A percentile compares a stretch with the other conserved stretches of the same genome.
Conservation (phyloP, 2,797 vertebrate species). For the Melanotaenia boesemani region DNA sequence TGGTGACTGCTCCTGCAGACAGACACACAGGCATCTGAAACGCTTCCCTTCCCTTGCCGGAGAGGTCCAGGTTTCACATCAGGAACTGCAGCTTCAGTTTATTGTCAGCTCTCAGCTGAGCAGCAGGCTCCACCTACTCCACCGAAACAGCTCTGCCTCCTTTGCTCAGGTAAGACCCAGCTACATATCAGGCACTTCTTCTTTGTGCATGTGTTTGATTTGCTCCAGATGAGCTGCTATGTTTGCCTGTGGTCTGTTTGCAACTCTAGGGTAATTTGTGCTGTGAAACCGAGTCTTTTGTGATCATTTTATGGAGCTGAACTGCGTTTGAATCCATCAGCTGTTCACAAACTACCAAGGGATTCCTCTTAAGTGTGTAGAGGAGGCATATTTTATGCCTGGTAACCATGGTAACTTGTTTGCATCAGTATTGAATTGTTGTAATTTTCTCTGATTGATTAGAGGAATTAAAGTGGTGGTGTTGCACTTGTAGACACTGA, state of each 20-base stretch:
- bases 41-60: slow-evolving; percentile 42
- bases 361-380: not conserved
- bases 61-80: slow-evolving; percentile 56
- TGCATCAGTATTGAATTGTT: slow-evolving; percentile 2
- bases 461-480: not conserved
- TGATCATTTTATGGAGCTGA: not conserved
- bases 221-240: not conserved
- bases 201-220: not conserved
- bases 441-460: slow-evolving; percentile 15
- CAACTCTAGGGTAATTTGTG: not conserved
- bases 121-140: slow-evolving; percentile 59
- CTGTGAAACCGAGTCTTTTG: not conserved
- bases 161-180: slow-evolving; percentile 66
- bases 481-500: not conserved
- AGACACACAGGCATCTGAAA: slow-evolving; percentile 49
- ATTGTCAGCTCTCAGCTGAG: slow-evolving; percentile 57
- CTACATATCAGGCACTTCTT: not conserved
- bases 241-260: not conserved
- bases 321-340: slow-evolving; percentile 1
- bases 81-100: slow-evolving; percentile 42
- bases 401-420: slow-evolving; percentile 17
- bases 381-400: slow-evolving; percentile 8
- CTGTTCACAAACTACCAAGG: not conserved
- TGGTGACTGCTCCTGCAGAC: slow-evolving; percentile 62
- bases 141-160: slow-evolving; percentile 48